Conservation (phyloP, 2,113 vertebrate genomes). For the Nannospalax galili region DNA sequence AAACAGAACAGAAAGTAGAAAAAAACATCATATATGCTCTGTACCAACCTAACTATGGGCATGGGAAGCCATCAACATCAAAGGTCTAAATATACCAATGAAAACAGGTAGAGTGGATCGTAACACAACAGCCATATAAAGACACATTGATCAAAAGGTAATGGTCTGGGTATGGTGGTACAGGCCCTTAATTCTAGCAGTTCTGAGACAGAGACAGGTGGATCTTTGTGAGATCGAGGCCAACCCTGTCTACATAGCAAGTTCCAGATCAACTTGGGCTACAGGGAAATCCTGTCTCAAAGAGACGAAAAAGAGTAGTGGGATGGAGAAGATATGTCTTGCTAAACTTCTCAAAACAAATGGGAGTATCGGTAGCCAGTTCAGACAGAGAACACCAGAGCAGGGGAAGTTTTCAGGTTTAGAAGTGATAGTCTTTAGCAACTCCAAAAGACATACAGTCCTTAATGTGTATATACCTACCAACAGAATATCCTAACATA, state of each 20-base stretch:
- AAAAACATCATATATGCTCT: background rate
- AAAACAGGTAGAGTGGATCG: background rate
- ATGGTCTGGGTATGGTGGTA: background rate
- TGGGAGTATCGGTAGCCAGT: background rate
- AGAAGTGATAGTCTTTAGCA: background rate
- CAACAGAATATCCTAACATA: constrained; percentile 16
- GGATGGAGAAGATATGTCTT: background rate
- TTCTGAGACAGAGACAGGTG: too few species aligned
- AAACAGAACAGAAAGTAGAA: background rate
- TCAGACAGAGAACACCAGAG: background rate
- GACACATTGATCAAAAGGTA: background rate
- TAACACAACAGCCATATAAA: constrained; percentile 2
- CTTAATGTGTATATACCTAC: background rate
- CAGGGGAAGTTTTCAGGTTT: background rate
- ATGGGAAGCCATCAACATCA: background rate
- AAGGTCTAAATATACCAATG: background rate
- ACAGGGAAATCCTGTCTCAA: too few species aligned
- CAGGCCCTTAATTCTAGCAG: too few species aligned
- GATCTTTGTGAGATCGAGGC: too few species aligned
- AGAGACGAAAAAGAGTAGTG: background rate
- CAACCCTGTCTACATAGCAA: too few species aligned
- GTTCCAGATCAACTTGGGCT: too few species aligned
- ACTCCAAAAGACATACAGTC: background rate
- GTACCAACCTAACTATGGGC: background rate
- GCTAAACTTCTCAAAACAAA: constrained; percentile 28